These are phyloP conservation scores for Camponotus vicinus DNA, from an alignment of 1,140 invertebrate species.

Conservation along the genomic window DNA sequence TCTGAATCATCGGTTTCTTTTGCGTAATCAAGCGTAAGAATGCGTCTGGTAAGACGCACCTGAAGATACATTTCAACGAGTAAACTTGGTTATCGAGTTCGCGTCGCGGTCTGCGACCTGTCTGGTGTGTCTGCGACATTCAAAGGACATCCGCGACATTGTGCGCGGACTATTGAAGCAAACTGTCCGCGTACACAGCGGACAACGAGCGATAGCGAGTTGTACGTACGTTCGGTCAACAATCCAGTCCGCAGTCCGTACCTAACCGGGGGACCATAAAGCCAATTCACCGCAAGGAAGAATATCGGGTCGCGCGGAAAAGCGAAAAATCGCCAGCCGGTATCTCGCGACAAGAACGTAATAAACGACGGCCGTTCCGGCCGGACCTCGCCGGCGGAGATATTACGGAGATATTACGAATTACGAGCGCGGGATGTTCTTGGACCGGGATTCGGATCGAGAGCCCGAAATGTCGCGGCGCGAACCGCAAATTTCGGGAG, in stretches of 20 bases:
- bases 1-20: not conserved
- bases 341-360: not conserved
- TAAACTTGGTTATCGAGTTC: not conserved
- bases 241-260: too few species aligned
- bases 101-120: not conserved
- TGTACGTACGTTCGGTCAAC: not conserved
- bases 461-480: constrained; percentile 51
- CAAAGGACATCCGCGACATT: not conserved
- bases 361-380: not conserved
- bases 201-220: not conserved
- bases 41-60: not conserved
- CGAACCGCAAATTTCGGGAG: constrained; percentile 33
- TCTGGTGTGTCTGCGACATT: not conserved
- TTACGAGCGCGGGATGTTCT: constrained; percentile 8
- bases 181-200: not conserved
- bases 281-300: not conserved
- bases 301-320: not conserved
- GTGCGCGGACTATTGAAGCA: not conserved
- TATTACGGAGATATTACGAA: constrained; percentile 21
- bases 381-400: not conserved
- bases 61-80: not conserved
- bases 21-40: not conserved
- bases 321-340: not conserved
- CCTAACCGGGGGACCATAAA: not conserved
- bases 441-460: constrained; percentile 38